Evolutionary conservation across 2,113 vertebrate genomes (phyloP).

Genomic region (Chitala chitala): DNA sequence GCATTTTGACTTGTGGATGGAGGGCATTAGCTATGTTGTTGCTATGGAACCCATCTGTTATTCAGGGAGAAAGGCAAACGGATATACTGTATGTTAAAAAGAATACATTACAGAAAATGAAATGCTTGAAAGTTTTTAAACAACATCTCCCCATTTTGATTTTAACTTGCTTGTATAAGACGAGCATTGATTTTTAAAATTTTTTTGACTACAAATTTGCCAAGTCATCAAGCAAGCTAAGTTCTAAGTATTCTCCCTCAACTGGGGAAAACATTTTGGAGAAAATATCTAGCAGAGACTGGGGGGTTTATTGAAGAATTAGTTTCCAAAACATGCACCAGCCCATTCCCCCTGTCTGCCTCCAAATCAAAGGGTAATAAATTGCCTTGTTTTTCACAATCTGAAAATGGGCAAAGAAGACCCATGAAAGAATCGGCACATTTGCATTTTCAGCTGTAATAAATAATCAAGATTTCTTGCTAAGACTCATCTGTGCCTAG

Average conservation of each 20-base stretch:
- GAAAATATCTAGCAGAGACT: neutral
- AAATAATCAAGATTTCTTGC: neutral
- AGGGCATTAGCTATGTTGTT: slow-evolving; percentile 37
- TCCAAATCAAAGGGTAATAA: neutral
- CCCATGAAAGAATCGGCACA: neutral
- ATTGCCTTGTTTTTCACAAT: neutral
- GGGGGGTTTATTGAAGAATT: neutral
- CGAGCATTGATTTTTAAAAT: neutral
- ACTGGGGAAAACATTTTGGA: neutral
- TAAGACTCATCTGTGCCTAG: neutral
- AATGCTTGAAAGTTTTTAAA: neutral
- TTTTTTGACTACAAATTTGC: neutral
- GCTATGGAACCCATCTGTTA: slow-evolving; percentile 44
- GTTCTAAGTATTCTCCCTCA: neutral
- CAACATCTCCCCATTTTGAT: neutral
- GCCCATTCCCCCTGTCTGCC: neutral
- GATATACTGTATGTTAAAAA: neutral
- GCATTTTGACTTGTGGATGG: neutral
- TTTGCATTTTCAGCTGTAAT: neutral
- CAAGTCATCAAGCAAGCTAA: neutral
- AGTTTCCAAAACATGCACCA: neutral
- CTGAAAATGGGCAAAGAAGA: neutral
- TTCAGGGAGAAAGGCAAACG: slow-evolving; percentile 32
- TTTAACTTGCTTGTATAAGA: neutral
- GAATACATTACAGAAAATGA: neutral